phyloP scores from a whole-genome alignment of 1,140 invertebrate genomes.

The Lordiphosa collinella region DNA sequence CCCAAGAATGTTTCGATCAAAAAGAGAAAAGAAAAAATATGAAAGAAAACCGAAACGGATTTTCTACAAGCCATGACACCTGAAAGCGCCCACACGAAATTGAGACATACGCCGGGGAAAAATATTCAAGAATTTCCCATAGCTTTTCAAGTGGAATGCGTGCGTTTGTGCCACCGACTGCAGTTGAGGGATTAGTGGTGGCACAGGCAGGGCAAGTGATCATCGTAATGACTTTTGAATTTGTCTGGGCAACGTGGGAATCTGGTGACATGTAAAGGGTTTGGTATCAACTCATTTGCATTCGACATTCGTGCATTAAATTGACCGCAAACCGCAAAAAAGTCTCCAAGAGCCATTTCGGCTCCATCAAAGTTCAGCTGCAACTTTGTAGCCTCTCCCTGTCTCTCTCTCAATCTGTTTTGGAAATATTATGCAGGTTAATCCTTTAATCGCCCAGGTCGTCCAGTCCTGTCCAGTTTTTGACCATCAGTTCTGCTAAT shows the following conservation, averaged over 20 bases:
- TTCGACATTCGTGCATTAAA: conserved; percentile 67
- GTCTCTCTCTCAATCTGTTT: conserved; percentile 35
- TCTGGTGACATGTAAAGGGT: conserved; percentile 41
- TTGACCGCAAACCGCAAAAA: conserved; percentile 55
- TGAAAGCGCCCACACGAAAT: conserved; percentile 71
- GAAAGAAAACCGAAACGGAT: conserved; percentile 47
- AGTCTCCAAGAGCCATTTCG: conserved; percentile 29
- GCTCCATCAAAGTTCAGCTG: conserved; percentile 59
- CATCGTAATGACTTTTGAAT: conserved; percentile 65
- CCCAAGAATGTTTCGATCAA: conserved; percentile 25
- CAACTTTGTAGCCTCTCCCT: conserved; percentile 49
- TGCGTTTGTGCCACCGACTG: conserved; percentile 34
- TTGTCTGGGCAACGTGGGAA: conserved; percentile 48
- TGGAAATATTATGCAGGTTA: conserved; percentile 72
- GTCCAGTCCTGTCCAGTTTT: conserved; percentile 10
- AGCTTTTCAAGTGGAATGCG: conserved; percentile 37
- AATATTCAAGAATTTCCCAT: conserved; percentile 42
- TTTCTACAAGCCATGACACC: conserved; percentile 56
- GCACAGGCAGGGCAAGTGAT: conserved; percentile 55
- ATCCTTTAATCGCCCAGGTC: conserved; percentile 65
- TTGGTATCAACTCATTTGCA: conserved; percentile 47
- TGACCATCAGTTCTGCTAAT: conserved; percentile 67
- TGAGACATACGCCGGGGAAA: conserved; percentile 46
- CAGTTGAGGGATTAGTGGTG: conserved; percentile 57
- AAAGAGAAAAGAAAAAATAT: conserved; percentile 21